Conservation (phyloP, 1,140 invertebrate species). For the Drosophila melanica region DNA sequence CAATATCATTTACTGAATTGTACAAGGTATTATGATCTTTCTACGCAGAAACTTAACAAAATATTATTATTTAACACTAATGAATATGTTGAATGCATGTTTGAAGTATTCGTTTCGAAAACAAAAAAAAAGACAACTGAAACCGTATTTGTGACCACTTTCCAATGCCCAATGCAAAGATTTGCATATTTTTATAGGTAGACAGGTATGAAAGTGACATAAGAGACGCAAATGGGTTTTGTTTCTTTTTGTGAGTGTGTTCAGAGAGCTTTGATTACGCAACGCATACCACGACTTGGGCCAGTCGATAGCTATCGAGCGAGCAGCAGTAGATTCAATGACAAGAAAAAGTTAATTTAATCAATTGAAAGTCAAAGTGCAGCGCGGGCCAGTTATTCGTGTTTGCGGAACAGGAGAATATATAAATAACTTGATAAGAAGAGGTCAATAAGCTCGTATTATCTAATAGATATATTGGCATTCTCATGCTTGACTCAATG, state of each 20-base stretch:
- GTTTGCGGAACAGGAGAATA: neutral
- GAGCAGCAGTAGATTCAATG: conserved; percentile 13
- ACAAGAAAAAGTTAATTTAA: conserved; percentile 31
- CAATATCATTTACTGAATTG: neutral
- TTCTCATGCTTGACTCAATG: neutral
- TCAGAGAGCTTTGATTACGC: conserved; percentile 16
- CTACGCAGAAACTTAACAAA: conserved; percentile 11
- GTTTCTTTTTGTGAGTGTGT: neutral
- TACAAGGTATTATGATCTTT: neutral
- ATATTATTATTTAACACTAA: conserved; percentile 33
- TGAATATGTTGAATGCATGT: neutral
- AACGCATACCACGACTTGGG: conserved; percentile 15
- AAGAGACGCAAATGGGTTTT: conserved; percentile 24
- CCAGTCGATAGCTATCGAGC: neutral
- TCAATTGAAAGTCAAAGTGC: conserved; percentile 42
- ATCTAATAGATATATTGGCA: neutral
- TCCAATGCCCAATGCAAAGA: conserved; percentile 25
- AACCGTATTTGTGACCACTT: conserved; percentile 27
- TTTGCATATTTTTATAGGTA: conserved; percentile 28
- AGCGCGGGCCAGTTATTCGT: neutral
- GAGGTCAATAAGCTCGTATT: conserved; percentile 1
- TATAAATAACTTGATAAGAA: neutral
- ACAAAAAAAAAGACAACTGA: conserved; percentile 7
- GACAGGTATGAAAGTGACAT: conserved; percentile 26
- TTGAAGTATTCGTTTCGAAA: conserved; percentile 10